Conservation (phyloP, 2,113 vertebrate genomes). For the Mustelus asterias region DNA sequence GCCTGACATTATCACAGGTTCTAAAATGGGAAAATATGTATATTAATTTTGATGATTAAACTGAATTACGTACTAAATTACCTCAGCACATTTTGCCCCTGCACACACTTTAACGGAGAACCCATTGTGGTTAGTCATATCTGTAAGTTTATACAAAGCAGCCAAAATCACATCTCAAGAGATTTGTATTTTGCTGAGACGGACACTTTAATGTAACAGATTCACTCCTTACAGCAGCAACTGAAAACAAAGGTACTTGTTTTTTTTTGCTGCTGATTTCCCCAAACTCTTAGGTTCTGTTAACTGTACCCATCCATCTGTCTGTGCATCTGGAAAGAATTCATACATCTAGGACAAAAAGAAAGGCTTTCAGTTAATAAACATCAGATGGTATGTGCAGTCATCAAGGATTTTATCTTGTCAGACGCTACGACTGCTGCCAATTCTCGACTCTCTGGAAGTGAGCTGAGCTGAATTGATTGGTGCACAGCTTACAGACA, state of each 20-base stretch:
- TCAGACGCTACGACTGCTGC: background rate
- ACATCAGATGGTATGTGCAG: background rate
- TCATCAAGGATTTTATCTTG: background rate
- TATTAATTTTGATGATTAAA: background rate
- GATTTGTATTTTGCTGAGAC: background rate
- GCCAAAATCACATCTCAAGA: background rate
- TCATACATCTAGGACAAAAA: background rate
- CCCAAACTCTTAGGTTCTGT: background rate
- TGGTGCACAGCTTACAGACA: background rate
- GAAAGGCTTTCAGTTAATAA: background rate
- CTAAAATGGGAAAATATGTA: background rate
- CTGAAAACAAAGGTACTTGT: background rate
- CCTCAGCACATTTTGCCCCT: background rate
- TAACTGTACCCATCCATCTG: background rate
- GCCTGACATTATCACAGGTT: background rate
- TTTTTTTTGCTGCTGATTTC: background rate
- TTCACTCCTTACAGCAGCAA: background rate
- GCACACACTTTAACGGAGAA: background rate
- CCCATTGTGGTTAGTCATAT: background rate
- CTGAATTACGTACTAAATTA: background rate
- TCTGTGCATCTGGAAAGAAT: background rate
- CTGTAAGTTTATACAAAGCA: background rate
- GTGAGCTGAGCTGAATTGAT: background rate
- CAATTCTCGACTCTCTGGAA: background rate
- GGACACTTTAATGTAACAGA: background rate